Evolutionary conservation across 2,113 vertebrate genomes (phyloP), one percentile per base, ranked within the genome.

Genomic region (Plotosus lineatus): DNA sequence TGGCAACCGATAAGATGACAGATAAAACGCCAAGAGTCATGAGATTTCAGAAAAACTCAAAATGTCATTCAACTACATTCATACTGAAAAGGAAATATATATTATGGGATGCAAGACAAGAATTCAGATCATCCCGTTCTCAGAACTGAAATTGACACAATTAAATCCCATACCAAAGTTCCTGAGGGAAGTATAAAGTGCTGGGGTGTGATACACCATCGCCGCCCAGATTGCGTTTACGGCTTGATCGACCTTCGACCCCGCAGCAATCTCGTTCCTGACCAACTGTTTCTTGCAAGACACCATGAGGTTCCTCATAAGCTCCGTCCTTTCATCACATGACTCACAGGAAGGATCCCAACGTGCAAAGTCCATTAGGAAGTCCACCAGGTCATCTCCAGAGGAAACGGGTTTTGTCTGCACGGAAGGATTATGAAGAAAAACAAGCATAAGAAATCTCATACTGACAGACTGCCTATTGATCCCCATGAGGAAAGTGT

Each of bases 181-280:
- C 81, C 90, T 94, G 82, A 99, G 93, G 87, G 95, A 93, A 82
- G 93, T 91, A 90, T 92, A 94, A 83, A 99, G 94, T 81, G 94
- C 93, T 82, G 97, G 95, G 80, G 95, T 96, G 90, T 98, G 96
- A 94, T 97, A 98, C 81, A 99, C 91, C 95, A 99, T 95, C 88
- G 94, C 95, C 58, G 96, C 96, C 97, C 97, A 99, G 80, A 97
- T 95, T 84, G 96, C 95, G 86, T 98, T 98, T 89, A 98, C 96
- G 89, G 98, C 97, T 92, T 95, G 96, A 91, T 98, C 97, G 82
- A 96, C 92, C 92, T 94, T 94, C 77, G 95, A 93, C 86, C 98
- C 96, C 69, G 92, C 86, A 78, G 95, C 93, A 83, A 95, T 91
- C 92, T 98, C 96, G 82, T 94, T 96, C 91, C 95, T 96, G 89